phyloP scores from a whole-genome alignment of 2,888 invertebrate genomes.

The Strigamia transsilvanica region DNA sequence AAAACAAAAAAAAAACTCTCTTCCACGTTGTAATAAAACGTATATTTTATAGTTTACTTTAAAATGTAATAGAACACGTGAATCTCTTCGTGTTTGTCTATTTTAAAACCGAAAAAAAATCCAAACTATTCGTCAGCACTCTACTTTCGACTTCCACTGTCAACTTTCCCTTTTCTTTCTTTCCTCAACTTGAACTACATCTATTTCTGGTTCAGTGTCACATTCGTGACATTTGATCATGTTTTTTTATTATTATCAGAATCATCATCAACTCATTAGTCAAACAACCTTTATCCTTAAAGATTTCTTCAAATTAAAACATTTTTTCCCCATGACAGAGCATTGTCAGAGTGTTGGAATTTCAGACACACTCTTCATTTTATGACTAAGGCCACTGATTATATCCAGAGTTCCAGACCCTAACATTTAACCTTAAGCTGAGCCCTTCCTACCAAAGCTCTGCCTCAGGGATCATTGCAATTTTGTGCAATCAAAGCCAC shows the following conservation, averaged over 20 bases:
- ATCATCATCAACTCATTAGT: constrained; percentile 13
- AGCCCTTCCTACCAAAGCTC: not conserved
- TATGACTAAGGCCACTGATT: constrained; percentile 13
- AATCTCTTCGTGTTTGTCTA: too few species aligned
- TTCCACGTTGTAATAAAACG: too few species aligned
- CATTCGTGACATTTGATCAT: constrained; percentile 10
- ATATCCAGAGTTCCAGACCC: constrained; percentile 9
- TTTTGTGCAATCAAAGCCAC: constrained; percentile 20
- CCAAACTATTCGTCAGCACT: too few species aligned
- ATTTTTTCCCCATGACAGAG: not conserved
- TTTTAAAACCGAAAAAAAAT: too few species aligned
- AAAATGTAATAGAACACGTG: too few species aligned
- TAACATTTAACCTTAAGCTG: constrained; percentile 6
- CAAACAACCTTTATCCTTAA: not conserved
- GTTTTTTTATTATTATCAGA: constrained; percentile 20
- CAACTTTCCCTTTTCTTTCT: not conserved
- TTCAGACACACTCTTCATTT: not conserved
- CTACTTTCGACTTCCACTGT: too few species aligned
- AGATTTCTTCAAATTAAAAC: not conserved
- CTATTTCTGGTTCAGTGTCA: constrained; percentile 1
- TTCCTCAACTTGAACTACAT: not conserved
- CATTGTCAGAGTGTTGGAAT: not conserved
- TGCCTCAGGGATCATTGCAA: constrained; percentile 14
- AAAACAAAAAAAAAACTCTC: too few species aligned
- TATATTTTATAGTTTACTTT: not conserved